Base-by-base conservation (phyloP, 2,113 vertebrate species). In the Ictalurus punctatus region DNA sequence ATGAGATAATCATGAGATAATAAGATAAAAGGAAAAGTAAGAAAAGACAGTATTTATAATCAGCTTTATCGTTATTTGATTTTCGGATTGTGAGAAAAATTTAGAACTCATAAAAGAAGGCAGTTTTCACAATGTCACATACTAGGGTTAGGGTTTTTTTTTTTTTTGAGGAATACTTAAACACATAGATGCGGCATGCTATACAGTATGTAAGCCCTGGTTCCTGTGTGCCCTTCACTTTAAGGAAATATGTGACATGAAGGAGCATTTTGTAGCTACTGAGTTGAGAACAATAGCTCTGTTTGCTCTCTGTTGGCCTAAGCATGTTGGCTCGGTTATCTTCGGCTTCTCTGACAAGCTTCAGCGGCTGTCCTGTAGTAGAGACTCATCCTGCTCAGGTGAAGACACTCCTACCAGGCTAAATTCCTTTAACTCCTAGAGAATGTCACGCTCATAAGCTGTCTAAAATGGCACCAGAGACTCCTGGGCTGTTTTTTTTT, bases 391-490 rank as follows among this genome's bases (percentile, higher is more conserved):
- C 48, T 9, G 48, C 52, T 83, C 80, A 5, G 6, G 54, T 52
- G 27, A 67, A 63, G 87, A 85, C 4, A 81, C 37, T 80, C 67
- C 30, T 54, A 63, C 79, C 76, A 71, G 83, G 4, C 19, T 71
- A 67, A 84, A 65, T 69, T 65, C 19, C n/a, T 85, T 63, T 86
- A 58, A 56, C 48, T 44, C 40, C 25, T 16, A 17, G 21, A 56
- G 63, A 52, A 79, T n/a, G 44, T 25, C 10, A 44, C 6, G 37
- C 6, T 48, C 82, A 37, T 12, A 44, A 79, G 30, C 88, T 52
- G 63, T 89, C 61, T 69, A 12, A 76, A 69, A 34, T 34, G n/a
- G 48, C 74, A 48, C 40, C 40, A 73, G 56, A 76, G 88, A 67
- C 83, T 63, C 54, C 80, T 76, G 59, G 85, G 89, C 58, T 44